phyloP scores from a whole-genome alignment of 2,113 vertebrate genomes.

The Zosterops japonicus region DNA sequence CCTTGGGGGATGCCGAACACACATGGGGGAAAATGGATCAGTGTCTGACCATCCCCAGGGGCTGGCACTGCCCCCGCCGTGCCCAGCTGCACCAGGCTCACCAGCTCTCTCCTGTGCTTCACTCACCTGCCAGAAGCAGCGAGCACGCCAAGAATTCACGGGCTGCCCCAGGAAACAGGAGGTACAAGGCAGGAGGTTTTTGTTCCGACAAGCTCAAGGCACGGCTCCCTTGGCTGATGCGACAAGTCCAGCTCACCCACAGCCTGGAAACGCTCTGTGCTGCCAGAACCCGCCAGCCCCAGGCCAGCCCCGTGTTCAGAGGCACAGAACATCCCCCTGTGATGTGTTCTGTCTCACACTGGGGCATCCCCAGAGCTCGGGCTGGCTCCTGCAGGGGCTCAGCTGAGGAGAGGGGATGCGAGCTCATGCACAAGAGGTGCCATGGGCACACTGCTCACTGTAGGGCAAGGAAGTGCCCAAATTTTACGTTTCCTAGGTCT shows the following conservation, averaged over 20 bases:
- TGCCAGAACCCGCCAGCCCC: accelerated
- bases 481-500: not conserved
- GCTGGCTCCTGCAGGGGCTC: accelerated
- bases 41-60: not conserved
- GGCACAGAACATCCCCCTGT: not conserved
- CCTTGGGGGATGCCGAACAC: not conserved
- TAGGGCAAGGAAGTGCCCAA: not conserved
- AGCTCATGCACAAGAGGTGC: accelerated
- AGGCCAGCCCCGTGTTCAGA: accelerated
- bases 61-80: not conserved
- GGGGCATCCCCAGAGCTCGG: not conserved
- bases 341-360: not conserved
- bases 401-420: not conserved
- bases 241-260: not conserved
- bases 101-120: not conserved
- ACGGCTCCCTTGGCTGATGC: accelerated
- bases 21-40: accelerated
- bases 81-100: accelerated
- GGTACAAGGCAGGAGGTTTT: not conserved
- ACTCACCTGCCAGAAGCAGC: accelerated
- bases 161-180: not conserved
- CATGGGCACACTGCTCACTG: accelerated
- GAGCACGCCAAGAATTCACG: accelerated
- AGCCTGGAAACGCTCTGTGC: accelerated
- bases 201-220: accelerated